phyloP scores from a whole-genome alignment of 2,888 invertebrate species.

The Venusia cambrica region DNA sequence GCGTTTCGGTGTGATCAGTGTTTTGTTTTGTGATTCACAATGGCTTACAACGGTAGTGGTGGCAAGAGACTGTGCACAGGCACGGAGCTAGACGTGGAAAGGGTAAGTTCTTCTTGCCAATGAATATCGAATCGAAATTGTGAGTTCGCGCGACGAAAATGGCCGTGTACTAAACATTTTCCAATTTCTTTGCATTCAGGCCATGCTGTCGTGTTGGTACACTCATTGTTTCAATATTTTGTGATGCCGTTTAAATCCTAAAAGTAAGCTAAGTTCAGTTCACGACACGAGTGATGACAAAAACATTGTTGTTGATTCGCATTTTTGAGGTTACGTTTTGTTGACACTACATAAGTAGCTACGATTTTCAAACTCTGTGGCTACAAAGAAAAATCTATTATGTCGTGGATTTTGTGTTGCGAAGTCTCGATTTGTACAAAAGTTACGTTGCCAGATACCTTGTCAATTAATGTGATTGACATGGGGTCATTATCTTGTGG shows the following conservation, averaged over 20 bases:
- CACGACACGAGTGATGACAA: conserved; percentile 62
- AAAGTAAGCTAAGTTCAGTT: conserved; percentile 33
- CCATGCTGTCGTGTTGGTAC: conserved; percentile 28
- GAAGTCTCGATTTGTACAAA: conserved; percentile 35
- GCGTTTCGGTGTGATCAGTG: conserved; percentile 78
- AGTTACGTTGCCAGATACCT: conserved; percentile 45
- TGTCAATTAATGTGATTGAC: conserved; percentile 79
- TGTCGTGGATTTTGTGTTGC: conserved; percentile 29
- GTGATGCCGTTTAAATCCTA: conserved; percentile 27
- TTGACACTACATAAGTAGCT: conserved; percentile 66
- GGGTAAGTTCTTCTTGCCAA: conserved; percentile 56
- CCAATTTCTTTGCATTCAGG: conserved; percentile 55
- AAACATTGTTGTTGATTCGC: conserved; percentile 70
- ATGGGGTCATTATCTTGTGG: conserved; percentile 63
- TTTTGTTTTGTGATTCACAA: conserved; percentile 83
- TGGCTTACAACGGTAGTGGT: conserved; percentile 87
- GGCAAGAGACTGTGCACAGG: conserved; percentile 78
- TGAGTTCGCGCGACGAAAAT: conserved; percentile 63
- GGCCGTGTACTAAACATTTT: conserved; percentile 73
- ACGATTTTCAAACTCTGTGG: conserved; percentile 24
- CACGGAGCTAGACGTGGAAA: conserved; percentile 75
- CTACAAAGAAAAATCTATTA: conserved; percentile 11
- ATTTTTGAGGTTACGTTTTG: conserved; percentile 74
- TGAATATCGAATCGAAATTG: conserved; percentile 52
- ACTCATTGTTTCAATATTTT: conserved; percentile 30